Conservation (phyloP, 1,140 invertebrate species). For the Sinonovacula constricta region DNA sequence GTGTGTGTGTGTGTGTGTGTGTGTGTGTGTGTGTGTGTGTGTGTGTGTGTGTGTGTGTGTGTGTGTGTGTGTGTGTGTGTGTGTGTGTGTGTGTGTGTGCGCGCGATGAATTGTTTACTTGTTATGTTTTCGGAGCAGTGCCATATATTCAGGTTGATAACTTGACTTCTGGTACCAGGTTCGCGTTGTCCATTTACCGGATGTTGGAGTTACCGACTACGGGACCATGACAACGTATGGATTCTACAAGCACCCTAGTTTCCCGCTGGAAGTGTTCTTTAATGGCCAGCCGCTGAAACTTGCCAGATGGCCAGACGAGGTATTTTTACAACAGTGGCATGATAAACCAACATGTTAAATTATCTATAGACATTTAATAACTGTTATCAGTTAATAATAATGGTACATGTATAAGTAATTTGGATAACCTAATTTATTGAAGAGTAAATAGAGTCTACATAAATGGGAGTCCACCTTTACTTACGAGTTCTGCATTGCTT, state of each 20-base stretch:
- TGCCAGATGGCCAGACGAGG: slow-evolving; percentile 55
- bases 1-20: not conserved
- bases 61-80: not conserved
- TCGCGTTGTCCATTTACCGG: slow-evolving; percentile 35
- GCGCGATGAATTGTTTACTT: not conserved
- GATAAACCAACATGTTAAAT: too few relatives aligned
- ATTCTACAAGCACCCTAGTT: not conserved
- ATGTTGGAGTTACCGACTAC: slow-evolving; percentile 46
- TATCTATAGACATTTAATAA: too few relatives aligned
- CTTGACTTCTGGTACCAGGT: slow-evolving; percentile 16
- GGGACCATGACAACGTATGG: slow-evolving; percentile 50
- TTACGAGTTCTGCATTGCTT: too few relatives aligned
- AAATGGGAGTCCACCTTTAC: too few relatives aligned
- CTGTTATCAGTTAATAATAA: too few relatives aligned
- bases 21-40: not conserved
- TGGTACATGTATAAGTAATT: too few relatives aligned
- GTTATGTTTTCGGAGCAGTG: not conserved
- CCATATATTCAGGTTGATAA: not conserved
- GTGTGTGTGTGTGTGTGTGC: not conserved
- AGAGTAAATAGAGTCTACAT: too few relatives aligned
- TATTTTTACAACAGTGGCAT: too few relatives aligned
- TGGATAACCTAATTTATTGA: too few relatives aligned
- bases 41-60: not conserved
- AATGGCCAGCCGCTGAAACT: slow-evolving; percentile 45
- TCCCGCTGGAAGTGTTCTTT: slow-evolving; percentile 55